These are phyloP conservation scores for Netelia inedita DNA, from an alignment of 2,888 invertebrate species.

Conservation along the genomic window DNA sequence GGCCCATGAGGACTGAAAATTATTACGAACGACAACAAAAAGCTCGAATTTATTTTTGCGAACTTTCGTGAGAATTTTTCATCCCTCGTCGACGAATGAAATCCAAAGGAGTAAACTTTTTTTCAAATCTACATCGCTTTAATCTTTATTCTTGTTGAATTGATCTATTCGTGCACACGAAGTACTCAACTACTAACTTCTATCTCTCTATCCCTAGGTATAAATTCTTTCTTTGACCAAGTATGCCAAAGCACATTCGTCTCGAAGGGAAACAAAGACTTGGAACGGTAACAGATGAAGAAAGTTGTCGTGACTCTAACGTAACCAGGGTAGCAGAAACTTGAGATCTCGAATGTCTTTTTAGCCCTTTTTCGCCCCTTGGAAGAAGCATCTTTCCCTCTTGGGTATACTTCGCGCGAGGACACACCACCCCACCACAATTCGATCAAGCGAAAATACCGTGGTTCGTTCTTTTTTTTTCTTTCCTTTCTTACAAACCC, in stretches of 20 bases:
- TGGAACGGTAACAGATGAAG: constrained; percentile 11
- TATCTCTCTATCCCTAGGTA: neutral
- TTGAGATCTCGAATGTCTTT: constrained; percentile 17
- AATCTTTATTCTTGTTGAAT: no score
- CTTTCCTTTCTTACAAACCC: constrained; percentile 4
- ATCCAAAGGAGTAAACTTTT: neutral
- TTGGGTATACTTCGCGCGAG: neutral
- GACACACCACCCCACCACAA: constrained; percentile 12
- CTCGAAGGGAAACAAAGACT: constrained; percentile 12
- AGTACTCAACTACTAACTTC: neutral
- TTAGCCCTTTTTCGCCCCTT: constrained; percentile 2
- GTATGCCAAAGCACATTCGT: constrained; percentile 13
- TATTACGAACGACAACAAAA: neutral
- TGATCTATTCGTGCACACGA: no score
- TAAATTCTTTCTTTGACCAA: neutral
- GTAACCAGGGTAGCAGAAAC: neutral
- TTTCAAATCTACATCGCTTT: neutral
- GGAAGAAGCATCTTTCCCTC: neutral
- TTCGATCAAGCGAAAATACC: neutral
- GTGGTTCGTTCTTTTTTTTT: neutral
- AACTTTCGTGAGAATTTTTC: constrained; percentile 29
- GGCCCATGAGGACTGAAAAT: constrained; percentile 27
- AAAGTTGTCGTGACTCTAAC: neutral
- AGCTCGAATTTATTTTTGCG: neutral
- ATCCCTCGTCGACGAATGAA: constrained; percentile 2